Conservation (phyloP, 2,113 vertebrate species). For the Salminus brasiliensis region DNA sequence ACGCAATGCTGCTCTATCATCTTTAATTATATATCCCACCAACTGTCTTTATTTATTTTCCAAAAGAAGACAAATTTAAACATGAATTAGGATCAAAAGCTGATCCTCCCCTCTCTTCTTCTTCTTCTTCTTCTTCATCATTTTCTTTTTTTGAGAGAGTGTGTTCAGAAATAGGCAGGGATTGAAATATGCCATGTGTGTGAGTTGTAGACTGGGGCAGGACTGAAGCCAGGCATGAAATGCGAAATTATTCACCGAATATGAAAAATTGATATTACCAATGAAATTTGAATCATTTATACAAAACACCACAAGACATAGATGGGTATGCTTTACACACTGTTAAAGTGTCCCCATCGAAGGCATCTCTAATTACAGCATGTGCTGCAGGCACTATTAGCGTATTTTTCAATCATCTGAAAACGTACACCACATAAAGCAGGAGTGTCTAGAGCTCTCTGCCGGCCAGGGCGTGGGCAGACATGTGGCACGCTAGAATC, state of each 20-base stretch:
- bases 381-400: not conserved
- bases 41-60: slow-evolving; percentile 32
- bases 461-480: not conserved
- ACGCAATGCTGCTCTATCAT: slow-evolving; percentile 50
- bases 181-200: slow-evolving; percentile 63
- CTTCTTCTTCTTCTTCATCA: slow-evolving; percentile 23
- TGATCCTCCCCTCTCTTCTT: slow-evolving; percentile 33
- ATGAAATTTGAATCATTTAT: slow-evolving; percentile 62
- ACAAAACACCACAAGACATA: slow-evolving; percentile 41
- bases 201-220: slow-evolving; percentile 57
- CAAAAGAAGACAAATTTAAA: not conserved
- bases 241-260: slow-evolving; percentile 58
- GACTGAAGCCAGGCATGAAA: slow-evolving; percentile 66
- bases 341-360: not conserved
- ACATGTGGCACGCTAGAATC: slow-evolving; percentile 22
- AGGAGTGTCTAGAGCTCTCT: not conserved
- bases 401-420: not conserved
- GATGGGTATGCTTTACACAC: slow-evolving; percentile 23
- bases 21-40: slow-evolving; percentile 60
- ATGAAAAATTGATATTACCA: slow-evolving; percentile 51
- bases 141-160: slow-evolving; percentile 53
- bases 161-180: slow-evolving; percentile 56
- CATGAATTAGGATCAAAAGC: slow-evolving; percentile 36
- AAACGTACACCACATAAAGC: not conserved
- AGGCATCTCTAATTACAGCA: not conserved